These are phyloP conservation scores for Lasioglossum marginatum DNA, from an alignment of 2,888 invertebrate genomes.

Conservation along the genomic window DNA sequence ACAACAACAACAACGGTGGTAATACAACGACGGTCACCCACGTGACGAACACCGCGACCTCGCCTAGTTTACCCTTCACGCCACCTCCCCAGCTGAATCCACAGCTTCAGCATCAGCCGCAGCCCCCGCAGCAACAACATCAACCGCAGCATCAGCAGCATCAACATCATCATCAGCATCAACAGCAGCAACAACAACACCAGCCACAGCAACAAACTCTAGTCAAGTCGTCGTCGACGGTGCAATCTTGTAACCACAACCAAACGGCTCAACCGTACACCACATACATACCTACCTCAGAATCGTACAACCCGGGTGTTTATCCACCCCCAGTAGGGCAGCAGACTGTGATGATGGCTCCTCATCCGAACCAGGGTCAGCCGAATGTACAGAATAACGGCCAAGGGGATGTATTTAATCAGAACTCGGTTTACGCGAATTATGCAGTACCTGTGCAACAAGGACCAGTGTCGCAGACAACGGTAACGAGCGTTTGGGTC, in stretches of 20 bases:
- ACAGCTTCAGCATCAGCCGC: conserved; percentile 9
- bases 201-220: conserved; percentile 74
- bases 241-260: conserved; percentile 77
- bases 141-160: conserved; percentile 51
- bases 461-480: conserved; percentile 74
- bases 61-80: conserved; percentile 80
- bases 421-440: conserved; percentile 80
- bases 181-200: conserved; percentile 50
- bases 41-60: conserved; percentile 80
- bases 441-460: conserved; percentile 80
- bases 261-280: conserved; percentile 74
- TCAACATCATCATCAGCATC: conserved; percentile 47
- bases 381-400: conserved; percentile 68
- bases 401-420: conserved; percentile 79
- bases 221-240: conserved; percentile 77
- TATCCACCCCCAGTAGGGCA: conserved; percentile 73
- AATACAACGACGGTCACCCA: conserved; percentile 45
- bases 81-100: conserved; percentile 64
- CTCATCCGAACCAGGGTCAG: conserved; percentile 74
- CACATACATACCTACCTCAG: conserved; percentile 79
- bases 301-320: conserved; percentile 76
- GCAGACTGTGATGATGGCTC: conserved; percentile 79
- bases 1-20: conserved; percentile 47
- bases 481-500: conserved; percentile 64
- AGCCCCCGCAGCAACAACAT: conserved; percentile 45